phyloP scores from a whole-genome alignment of 1,140 invertebrate genomes.

The Manduca sexta region DNA sequence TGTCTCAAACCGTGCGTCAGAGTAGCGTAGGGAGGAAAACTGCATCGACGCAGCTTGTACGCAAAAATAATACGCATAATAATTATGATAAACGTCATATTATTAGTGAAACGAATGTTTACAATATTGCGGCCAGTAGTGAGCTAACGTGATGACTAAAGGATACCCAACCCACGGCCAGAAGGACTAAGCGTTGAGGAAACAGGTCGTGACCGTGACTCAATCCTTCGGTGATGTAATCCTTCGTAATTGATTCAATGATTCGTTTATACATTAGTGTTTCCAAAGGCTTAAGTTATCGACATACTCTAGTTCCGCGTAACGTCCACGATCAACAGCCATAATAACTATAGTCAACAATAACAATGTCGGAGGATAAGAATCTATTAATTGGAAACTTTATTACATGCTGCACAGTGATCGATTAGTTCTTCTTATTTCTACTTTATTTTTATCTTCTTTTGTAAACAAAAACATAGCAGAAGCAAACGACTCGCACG shows the following conservation, averaged over 20 bases:
- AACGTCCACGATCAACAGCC: background rate
- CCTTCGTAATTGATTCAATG: slow-evolving; percentile 58
- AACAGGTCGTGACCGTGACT: slow-evolving; percentile 54
- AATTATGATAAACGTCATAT: slow-evolving; percentile 38
- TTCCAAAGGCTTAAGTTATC: slow-evolving; percentile 21
- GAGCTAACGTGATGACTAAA: slow-evolving; percentile 57
- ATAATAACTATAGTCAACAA: background rate
- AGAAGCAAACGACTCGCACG: too few species aligned
- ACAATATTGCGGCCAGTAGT: slow-evolving; percentile 50
- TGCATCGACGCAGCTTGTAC: background rate
- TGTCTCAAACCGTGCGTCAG: too few species aligned
- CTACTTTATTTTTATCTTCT: too few species aligned
- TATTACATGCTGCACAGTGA: too few species aligned
- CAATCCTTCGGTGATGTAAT: slow-evolving; percentile 68
- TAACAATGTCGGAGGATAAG: too few species aligned
- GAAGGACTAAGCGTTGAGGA: slow-evolving; percentile 42
- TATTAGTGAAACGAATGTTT: slow-evolving; percentile 45
- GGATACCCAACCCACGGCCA: slow-evolving; percentile 46
- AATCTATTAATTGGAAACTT: too few species aligned
- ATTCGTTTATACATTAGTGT: slow-evolving; percentile 49
- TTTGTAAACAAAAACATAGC: too few species aligned
- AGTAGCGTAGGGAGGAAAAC: slow-evolving; percentile 12
- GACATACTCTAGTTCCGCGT: slow-evolving; percentile 9
- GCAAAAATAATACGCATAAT: slow-evolving; percentile 1
- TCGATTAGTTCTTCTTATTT: too few species aligned